phyloP scores from a whole-genome alignment of 2,888 invertebrate genomes.

The Belgica antarctica region DNA sequence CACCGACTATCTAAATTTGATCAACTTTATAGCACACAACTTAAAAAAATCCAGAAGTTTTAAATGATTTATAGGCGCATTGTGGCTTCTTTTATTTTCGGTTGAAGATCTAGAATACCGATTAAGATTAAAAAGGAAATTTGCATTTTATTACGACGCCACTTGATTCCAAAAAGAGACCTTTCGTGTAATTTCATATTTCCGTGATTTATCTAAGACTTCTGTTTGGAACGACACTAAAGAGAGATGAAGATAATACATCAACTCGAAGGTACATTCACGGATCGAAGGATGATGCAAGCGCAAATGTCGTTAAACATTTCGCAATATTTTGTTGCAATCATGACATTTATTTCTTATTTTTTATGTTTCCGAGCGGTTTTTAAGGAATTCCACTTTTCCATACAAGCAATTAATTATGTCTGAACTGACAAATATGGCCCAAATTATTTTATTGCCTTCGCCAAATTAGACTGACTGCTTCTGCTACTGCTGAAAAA shows the following conservation, averaged over 20 bases:
- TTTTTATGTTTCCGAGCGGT: not conserved
- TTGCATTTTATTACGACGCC: conserved; percentile 31
- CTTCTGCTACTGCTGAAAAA: conserved; percentile 10
- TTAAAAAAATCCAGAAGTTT: conserved; percentile 7
- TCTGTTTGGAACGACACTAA: not conserved
- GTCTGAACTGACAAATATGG: conserved; percentile 13
- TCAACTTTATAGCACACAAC: not conserved
- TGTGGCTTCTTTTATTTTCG: not conserved
- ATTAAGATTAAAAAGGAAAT: not conserved
- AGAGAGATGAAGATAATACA: not conserved
- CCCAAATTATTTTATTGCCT: not conserved
- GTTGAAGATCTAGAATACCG: not conserved
- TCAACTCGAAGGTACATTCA: not conserved
- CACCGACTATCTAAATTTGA: not conserved
- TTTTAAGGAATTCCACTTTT: not conserved
- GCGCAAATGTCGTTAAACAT: no score
- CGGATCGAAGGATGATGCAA: no score
- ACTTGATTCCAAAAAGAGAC: no score
- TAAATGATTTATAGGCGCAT: conserved; percentile 14
- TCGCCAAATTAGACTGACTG: conserved; percentile 33
- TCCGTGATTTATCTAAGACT: not conserved
- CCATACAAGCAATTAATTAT: conserved; percentile 9
- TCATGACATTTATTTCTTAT: not conserved
- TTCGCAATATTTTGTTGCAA: not conserved
- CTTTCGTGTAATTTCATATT: conserved; percentile 11